phyloP scores from a whole-genome alignment of 2,888 invertebrate genomes.

The Leucania comma region DNA sequence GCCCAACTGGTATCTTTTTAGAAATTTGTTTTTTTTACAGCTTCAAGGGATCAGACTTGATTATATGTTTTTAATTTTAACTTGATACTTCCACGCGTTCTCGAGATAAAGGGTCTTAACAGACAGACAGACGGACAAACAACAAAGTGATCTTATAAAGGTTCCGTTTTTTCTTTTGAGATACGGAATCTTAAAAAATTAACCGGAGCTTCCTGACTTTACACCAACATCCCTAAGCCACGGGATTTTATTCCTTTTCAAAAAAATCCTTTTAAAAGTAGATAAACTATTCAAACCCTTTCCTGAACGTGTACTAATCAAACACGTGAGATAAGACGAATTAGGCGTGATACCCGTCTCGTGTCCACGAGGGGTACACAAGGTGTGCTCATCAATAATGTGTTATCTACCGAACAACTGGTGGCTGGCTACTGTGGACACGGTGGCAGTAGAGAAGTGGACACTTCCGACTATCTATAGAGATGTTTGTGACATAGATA shows the following conservation, averaged over 20 bases:
- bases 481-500: constrained; percentile 5
- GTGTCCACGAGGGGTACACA: constrained; percentile 56
- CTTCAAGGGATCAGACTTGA: too few species aligned
- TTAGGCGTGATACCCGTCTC: constrained; percentile 59
- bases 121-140: too few species aligned
- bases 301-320: constrained; percentile 34
- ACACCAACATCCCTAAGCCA: too few species aligned
- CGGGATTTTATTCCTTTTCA: not conserved
- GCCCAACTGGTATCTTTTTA: too few species aligned
- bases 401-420: constrained; percentile 75
- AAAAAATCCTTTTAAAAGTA: not conserved
- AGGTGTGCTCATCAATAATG: constrained; percentile 77
- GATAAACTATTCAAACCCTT: constrained; percentile 3
- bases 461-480: constrained; percentile 40
- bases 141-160: too few species aligned
- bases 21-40: too few species aligned
- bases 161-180: too few species aligned
- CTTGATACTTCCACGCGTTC: too few species aligned
- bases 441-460: constrained; percentile 65
- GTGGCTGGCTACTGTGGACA: constrained; percentile 79
- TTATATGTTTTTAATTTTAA: too few species aligned
- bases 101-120: too few species aligned
- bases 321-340: constrained; percentile 57
- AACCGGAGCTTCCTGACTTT: too few species aligned
- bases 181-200: too few species aligned